Evolutionary conservation across 2,113 vertebrate species (phyloP).

Genomic region (Cinclus mexicanus): DNA sequence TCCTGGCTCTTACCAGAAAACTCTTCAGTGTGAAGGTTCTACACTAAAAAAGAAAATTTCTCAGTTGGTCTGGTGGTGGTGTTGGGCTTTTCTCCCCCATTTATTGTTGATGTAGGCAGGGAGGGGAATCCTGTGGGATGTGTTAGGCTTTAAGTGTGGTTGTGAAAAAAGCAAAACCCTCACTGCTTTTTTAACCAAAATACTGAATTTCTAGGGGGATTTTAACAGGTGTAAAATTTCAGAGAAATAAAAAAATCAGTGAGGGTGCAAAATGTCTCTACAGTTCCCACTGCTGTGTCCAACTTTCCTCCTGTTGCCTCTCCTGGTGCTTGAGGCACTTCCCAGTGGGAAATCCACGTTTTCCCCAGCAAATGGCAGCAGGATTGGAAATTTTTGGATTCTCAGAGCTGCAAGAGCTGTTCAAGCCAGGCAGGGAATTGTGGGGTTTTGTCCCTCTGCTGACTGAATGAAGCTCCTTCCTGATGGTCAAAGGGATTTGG

Average conservation of each 20-base stretch:
- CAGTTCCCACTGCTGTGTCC: neutral
- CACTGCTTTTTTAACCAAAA: neutral
- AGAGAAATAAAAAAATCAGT: neutral
- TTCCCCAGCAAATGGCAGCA: neutral
- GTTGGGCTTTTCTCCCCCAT: fast-evolving
- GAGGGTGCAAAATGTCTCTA: neutral
- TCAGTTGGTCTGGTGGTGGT: neutral
- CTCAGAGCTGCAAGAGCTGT: fast-evolving
- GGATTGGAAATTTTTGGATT: fast-evolving
- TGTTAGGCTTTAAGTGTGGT: neutral
- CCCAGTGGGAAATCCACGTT: neutral
- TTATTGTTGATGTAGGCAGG: fast-evolving
- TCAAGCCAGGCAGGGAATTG: fast-evolving
- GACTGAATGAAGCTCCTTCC: too few relatives aligned
- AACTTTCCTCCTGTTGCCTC: fast-evolving
- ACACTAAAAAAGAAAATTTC: fast-evolving
- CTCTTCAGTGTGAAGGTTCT: neutral
- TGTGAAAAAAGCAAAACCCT: neutral
- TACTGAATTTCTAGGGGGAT: fast-evolving
- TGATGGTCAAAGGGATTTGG: neutral
- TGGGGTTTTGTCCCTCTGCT: neutral
- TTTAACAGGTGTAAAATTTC: too few relatives aligned
- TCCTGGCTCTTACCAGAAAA: fast-evolving
- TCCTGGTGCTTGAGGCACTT: neutral
- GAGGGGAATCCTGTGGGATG: neutral